These are phyloP conservation scores for Xanthorhoe designata DNA, from an alignment of 2,888 invertebrate species.

Conservation along the genomic window DNA sequence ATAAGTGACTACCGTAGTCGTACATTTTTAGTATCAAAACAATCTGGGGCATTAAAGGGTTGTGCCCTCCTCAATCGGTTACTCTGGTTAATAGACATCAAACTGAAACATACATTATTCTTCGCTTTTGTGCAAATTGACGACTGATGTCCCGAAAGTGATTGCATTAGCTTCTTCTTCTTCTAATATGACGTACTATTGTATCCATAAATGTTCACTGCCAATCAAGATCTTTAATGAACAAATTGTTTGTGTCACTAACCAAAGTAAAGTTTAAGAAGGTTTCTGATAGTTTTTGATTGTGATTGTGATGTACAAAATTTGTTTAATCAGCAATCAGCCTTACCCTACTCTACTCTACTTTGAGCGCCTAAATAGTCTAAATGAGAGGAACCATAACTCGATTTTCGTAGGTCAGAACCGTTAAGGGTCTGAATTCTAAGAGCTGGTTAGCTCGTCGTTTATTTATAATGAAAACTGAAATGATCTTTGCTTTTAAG, in stretches of 20 bases:
- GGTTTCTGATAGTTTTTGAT: background rate
- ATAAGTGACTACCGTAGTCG: too few relatives aligned
- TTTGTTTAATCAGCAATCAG: background rate
- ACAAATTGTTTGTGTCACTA: slow-evolving; percentile 8
- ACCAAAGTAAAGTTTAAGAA: background rate
- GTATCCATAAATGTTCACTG: slow-evolving; percentile 2
- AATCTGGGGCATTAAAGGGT: too few relatives aligned
- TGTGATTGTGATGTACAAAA: background rate
- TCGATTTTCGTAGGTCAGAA: background rate
- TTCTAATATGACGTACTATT: background rate
- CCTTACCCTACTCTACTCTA: slow-evolving; percentile 3
- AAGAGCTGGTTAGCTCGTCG: background rate
- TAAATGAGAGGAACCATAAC: background rate
- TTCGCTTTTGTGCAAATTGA: too few relatives aligned
- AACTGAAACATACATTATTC: too few relatives aligned
- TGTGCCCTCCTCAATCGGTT: too few relatives aligned
- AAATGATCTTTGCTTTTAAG: background rate
- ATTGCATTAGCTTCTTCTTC: too few relatives aligned
- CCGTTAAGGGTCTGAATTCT: background rate
- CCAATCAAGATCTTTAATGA: background rate
- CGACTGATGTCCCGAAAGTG: too few relatives aligned
- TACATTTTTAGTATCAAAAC: too few relatives aligned
- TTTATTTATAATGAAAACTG: background rate
- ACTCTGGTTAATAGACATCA: too few relatives aligned
- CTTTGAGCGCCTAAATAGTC: background rate